Evolutionary conservation across 1,140 invertebrate genomes (phyloP).

Genomic region (Carposina sasakii): DNA sequence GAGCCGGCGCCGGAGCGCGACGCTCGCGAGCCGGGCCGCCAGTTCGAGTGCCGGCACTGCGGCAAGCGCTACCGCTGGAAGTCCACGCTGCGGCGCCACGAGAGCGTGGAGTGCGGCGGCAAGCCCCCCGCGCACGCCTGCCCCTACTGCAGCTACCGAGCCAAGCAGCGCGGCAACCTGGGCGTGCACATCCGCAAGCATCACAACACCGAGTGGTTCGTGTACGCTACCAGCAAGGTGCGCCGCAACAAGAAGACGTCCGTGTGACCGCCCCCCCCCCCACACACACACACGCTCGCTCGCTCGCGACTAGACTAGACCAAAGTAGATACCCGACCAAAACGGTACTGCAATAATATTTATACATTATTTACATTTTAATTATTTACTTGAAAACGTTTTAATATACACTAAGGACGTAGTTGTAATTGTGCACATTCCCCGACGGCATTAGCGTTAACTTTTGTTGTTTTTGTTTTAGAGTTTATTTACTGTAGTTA

Average conservation of each 20-base stretch:
- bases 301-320: slow-evolving; percentile 32
- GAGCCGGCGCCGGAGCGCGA: slow-evolving; percentile 41
- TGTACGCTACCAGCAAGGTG: slow-evolving; percentile 65
- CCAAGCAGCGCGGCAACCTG: slow-evolving; percentile 85
- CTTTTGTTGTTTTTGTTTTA: slow-evolving; percentile 67
- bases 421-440: slow-evolving; percentile 68
- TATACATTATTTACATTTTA: slow-evolving; percentile 60
- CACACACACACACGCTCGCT: too few relatives aligned
- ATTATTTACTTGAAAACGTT: slow-evolving; percentile 58
- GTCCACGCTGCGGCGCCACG: slow-evolving; percentile 85
- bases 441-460: slow-evolving; percentile 60
- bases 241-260: slow-evolving; percentile 62
- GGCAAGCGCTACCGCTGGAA: slow-evolving; percentile 88
- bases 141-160: slow-evolving; percentile 84
- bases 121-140: slow-evolving; percentile 87
- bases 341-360: slow-evolving; percentile 66
- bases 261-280: slow-evolving; percentile 24
- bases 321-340: slow-evolving; percentile 68
- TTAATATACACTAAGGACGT: slow-evolving; percentile 59
- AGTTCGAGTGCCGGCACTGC: slow-evolving; percentile 85
- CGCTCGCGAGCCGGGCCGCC: slow-evolving; percentile 77
- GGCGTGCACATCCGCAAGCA: slow-evolving; percentile 87
- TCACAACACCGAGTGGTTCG: slow-evolving; percentile 73
- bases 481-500: slow-evolving; percentile 64
- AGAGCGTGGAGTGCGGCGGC: slow-evolving; percentile 90